Base-by-base conservation (phyloP, 1,140 invertebrate genomes). In the Probaryconus sp. region DNA sequence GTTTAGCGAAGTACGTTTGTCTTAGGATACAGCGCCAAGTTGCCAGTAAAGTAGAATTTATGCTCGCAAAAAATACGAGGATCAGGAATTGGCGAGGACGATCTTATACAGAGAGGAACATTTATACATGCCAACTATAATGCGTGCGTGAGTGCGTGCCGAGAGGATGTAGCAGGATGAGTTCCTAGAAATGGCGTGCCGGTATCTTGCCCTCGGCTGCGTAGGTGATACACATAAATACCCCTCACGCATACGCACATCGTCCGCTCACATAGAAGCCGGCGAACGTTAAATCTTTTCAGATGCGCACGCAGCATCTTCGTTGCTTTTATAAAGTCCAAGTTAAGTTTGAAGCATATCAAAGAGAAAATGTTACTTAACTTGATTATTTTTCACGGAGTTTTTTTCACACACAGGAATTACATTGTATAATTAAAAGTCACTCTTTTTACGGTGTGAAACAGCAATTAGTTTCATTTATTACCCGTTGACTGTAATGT, bases 171-270 rank as follows among this genome's bases (percentile, higher is more conserved):
- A 77, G 65, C 69, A 60, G 71, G 81, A 80, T 79, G 78, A 82
- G 79, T 87, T 87, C 83, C 68, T 79, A 79, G 83, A 85, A 85
- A 80, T 83, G 45, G 43, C 61, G 70, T 77, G 70, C 53, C 38
- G 56, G 63, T 72, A 80, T 78, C 69, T 79, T 64, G 60, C 48
- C 51, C 50, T 76, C 79, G 76, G 78, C 77, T 84, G 79, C 79
- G 81, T 84, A 81, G 80, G 77, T 81, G 82, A 83, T 80, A 68
- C 76, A 72, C 51, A 71, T 65, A 72, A 43, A 72, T 58, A 45
- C 37, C 35, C 28, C 37, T 21, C 47, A 50, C 42, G 47, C 37
- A 76, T 20, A 45, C 61, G 47, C 37, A 56, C 35, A 21, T 33
- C 9, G 14, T 45, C 18, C 28, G 24, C 24, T 56, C 26, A 31